phyloP scores from a whole-genome alignment of 2,113 vertebrate species.

The Anoura caudifer region DNA sequence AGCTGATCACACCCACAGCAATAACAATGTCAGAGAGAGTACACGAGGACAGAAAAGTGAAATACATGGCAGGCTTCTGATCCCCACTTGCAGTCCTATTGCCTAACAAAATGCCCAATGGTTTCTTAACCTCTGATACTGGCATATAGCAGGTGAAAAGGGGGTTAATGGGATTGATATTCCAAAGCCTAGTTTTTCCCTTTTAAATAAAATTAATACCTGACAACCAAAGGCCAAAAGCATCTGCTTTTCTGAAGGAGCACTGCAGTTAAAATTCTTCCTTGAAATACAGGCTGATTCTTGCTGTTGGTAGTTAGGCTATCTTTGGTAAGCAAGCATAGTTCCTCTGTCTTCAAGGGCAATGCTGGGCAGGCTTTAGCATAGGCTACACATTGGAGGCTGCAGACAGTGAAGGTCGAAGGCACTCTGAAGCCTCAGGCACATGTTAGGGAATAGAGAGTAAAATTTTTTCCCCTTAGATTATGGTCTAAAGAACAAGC shows the following conservation, averaged over 20 bases:
- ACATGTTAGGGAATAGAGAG: neutral
- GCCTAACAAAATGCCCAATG: neutral
- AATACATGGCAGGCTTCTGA: neutral
- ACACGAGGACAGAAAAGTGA: neutral
- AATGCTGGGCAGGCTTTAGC: neutral
- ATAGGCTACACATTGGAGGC: neutral
- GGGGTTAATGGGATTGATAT: neutral
- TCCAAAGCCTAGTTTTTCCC: neutral
- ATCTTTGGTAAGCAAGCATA: neutral
- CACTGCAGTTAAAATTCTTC: neutral
- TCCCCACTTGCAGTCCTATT: neutral
- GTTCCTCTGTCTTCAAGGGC: neutral
- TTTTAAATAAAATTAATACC: conserved; percentile 37
- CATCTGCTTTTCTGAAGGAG: neutral
- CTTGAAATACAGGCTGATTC: neutral
- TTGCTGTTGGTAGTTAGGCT: neutral
- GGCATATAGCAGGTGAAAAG: neutral
- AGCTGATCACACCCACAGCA: neutral
- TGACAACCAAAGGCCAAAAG: neutral
- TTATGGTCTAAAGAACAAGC: neutral
- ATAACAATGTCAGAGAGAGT: neutral
- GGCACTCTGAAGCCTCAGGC: neutral
- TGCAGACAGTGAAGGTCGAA: neutral
- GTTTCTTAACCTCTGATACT: neutral
- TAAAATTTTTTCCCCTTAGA: neutral